phyloP scores from a whole-genome alignment of 2,797 vertebrate species.

The Choloepus didactylus region DNA sequence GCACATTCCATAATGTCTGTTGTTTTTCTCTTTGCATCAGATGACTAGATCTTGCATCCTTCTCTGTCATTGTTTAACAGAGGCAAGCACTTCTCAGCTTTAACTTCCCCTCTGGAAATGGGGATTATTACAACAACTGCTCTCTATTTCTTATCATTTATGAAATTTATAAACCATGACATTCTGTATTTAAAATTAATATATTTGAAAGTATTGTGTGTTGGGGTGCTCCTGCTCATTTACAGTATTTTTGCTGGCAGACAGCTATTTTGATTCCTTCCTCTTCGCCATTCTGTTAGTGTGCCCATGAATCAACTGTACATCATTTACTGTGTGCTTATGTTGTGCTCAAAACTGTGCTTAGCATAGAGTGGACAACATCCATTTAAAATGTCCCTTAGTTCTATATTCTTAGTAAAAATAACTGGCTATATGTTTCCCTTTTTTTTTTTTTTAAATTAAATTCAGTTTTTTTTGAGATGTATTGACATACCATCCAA shows the following conservation, averaged over 20 bases:
- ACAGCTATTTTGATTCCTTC: neutral
- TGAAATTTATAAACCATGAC: neutral
- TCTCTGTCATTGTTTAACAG: neutral
- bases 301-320: neutral
- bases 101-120: neutral
- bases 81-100: neutral
- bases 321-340: neutral
- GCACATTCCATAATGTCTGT: neutral
- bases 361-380: neutral
- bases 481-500: too few species aligned
- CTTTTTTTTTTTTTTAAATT: neutral
- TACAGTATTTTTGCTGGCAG: conserved; percentile 15
- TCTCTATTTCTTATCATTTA: neutral
- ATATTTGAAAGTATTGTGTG: neutral
- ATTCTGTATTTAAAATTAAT: neutral
- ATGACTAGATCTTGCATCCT: neutral
- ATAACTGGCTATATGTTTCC: neutral
- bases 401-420: neutral
- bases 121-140: neutral
- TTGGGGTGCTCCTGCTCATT: neutral
- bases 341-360: neutral
- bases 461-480: too few species aligned
- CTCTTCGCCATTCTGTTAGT: neutral
- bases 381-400: neutral
- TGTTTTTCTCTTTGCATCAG: neutral